Percentiles rank a stretch among this genome's conserved stretches.
phyloP scores from a whole-genome alignment of 2,888 invertebrate species.

The Clitarchus hookeri region DNA sequence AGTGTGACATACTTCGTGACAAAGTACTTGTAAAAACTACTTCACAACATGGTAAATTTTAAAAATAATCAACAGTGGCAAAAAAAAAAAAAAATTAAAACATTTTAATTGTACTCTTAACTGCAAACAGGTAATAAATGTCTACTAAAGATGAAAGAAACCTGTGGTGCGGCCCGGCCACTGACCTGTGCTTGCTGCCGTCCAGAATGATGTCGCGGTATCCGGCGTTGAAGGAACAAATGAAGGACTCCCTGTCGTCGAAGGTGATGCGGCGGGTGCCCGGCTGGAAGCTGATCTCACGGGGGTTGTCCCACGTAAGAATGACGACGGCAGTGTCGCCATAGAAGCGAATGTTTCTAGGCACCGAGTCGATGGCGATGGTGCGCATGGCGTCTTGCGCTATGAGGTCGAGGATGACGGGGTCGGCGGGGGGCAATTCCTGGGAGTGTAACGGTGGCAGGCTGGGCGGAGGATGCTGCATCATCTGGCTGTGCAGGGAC shows the following conservation, averaged over 20 bases:
- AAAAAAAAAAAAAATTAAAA: too few relatives aligned
- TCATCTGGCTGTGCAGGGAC: conserved; percentile 17
- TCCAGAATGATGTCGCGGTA: conserved; percentile 76
- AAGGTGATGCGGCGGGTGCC: conserved; percentile 75
- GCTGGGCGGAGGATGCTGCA: conserved; percentile 24
- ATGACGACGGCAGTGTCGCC: conserved; percentile 84
- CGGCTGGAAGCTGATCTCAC: conserved; percentile 83
- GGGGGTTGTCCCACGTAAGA: conserved; percentile 82
- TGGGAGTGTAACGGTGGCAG: conserved; percentile 33
- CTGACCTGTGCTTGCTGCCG: conserved; percentile 65
- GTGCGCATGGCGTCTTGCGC: conserved; percentile 74
- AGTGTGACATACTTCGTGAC: too few relatives aligned
- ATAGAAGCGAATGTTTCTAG: conserved; percentile 84
- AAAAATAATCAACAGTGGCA: too few relatives aligned
- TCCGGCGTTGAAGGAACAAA: conserved; percentile 65
- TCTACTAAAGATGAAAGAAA: too few relatives aligned
- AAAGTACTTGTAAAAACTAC: too few relatives aligned
- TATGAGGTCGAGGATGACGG: conserved; percentile 59
- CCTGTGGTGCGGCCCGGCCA: background rate
- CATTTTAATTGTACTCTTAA: too few relatives aligned
- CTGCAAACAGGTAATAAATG: too few relatives aligned
- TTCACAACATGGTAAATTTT: too few relatives aligned
- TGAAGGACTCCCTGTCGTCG: conserved; percentile 74
- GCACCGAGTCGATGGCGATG: conserved; percentile 79
- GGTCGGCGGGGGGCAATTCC: conserved; percentile 56